Percentiles rank a stretch among this genome's conserved stretches.
phyloP scores from a whole-genome alignment of 2,888 invertebrate species.

The Oscheius sp. region DNA sequence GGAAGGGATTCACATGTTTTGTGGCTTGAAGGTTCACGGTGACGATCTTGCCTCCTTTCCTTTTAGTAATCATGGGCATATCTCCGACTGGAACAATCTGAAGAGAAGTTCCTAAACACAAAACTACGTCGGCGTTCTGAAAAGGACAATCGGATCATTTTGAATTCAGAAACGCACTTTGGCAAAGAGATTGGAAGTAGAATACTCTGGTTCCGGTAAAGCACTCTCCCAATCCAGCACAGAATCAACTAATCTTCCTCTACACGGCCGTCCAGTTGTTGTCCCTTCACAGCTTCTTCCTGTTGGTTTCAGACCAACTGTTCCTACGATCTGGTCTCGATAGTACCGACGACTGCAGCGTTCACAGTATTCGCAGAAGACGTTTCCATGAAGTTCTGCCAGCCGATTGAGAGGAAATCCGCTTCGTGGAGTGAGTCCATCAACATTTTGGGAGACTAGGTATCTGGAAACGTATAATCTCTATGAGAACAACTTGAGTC shows the following conservation, averaged over 20 bases:
- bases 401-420: slow-evolving; percentile 85
- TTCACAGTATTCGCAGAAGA: slow-evolving; percentile 94
- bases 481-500: background rate
- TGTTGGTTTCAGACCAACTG: slow-evolving; percentile 84
- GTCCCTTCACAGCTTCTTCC: slow-evolving; percentile 80
- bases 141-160: background rate
- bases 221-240: slow-evolving; percentile 97
- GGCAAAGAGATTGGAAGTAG: slow-evolving; percentile 79
- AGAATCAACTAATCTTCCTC: slow-evolving; percentile 88
- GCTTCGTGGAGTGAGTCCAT: slow-evolving; percentile 92
- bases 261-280: slow-evolving; percentile 50
- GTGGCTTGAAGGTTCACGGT: slow-evolving; percentile 93
- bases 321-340: slow-evolving; percentile 80
- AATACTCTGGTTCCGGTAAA: slow-evolving; percentile 79
- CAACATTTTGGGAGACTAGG: slow-evolving; percentile 95
- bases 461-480: slow-evolving; percentile 28
- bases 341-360: slow-evolving; percentile 88
- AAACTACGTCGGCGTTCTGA: slow-evolving; percentile 84
- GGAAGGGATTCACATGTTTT: slow-evolving; percentile 83
- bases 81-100: slow-evolving; percentile 80
- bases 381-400: slow-evolving; percentile 96
- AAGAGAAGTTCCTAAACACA: slow-evolving; percentile 94
- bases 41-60: slow-evolving; percentile 10
- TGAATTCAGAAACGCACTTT: slow-evolving; percentile 24
- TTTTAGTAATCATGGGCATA: slow-evolving; percentile 26